phyloP scores from a whole-genome alignment of 2,888 invertebrate species.

The Sarcophaga carnaria region DNA sequence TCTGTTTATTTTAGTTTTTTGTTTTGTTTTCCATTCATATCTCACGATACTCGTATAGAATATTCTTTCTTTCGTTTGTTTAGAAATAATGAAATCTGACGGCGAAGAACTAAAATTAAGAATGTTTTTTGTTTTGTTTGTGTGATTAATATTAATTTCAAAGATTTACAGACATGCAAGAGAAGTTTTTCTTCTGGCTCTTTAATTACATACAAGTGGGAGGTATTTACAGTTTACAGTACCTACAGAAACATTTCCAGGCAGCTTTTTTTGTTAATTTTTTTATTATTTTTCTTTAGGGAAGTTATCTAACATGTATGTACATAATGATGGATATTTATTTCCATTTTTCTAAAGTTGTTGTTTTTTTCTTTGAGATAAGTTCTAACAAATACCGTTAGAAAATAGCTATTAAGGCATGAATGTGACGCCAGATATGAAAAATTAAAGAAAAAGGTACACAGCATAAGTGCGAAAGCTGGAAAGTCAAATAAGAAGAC shows the following conservation, averaged over 20 bases:
- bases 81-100: slow-evolving; percentile 21
- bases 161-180: slow-evolving; percentile 57
- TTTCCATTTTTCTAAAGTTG: too few relatives aligned
- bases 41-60: slow-evolving; percentile 42
- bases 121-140: not conserved
- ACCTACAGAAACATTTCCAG: not conserved
- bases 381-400: slow-evolving; percentile 18
- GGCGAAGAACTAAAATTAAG: not conserved
- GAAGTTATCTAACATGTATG: not conserved
- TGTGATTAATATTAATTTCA: slow-evolving; percentile 23
- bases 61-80: slow-evolving; percentile 7
- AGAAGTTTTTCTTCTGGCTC: slow-evolving; percentile 23
- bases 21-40: not conserved
- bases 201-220: slow-evolving; percentile 49
- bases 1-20: slow-evolving; percentile 4
- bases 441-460: too few relatives aligned
- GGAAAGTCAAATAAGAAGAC: too few relatives aligned
- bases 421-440: slow-evolving; percentile 10
- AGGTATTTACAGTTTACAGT: slow-evolving; percentile 15
- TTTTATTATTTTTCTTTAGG: too few relatives aligned
- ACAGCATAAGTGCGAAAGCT: too few relatives aligned
- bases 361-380: not conserved
- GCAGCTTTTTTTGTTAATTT: not conserved
- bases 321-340: not conserved
- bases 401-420: slow-evolving; percentile 3